Evolutionary conservation across 2,888 invertebrate species (phyloP).

Genomic region (Microplitis manilae): DNA sequence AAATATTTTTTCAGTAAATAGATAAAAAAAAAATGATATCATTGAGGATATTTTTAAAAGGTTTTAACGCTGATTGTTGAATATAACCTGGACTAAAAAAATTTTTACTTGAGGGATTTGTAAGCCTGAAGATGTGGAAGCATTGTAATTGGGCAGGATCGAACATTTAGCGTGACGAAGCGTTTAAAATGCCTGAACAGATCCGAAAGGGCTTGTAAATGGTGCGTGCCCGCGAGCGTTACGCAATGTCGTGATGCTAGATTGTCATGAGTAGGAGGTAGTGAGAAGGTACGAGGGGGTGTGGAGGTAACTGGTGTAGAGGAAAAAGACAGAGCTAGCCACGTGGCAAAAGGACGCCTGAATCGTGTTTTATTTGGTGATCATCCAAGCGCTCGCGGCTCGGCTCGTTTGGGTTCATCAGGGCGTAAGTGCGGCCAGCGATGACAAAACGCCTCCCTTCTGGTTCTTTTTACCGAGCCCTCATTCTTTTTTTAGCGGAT

Average conservation of each 20-base stretch:
- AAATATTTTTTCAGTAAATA: too few relatives aligned
- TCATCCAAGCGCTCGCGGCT: conserved; percentile 48
- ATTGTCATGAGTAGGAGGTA: conserved; percentile 42
- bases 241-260: conserved; percentile 43
- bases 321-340: conserved; percentile 55
- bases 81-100: too few relatives aligned
- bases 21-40: too few relatives aligned
- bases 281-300: background rate
- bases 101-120: too few relatives aligned
- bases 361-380: conserved; percentile 59
- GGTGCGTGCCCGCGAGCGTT: conserved; percentile 48
- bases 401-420: conserved; percentile 50
- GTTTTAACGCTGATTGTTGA: too few relatives aligned
- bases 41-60: too few relatives aligned
- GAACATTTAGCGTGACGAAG: conserved; percentile 44
- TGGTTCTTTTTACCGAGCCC: conserved; percentile 8
- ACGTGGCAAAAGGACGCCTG: conserved; percentile 64
- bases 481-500: conserved; percentile 8
- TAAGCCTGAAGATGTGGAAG: too few relatives aligned
- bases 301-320: too few relatives aligned
- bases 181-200: conserved; percentile 60
- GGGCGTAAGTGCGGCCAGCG: conserved; percentile 46
- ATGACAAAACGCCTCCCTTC: conserved; percentile 44
- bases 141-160: background rate
- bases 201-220: conserved; percentile 46